A percentile compares a stretch with the other conserved stretches of the same genome.
phyloP scores from a whole-genome alignment of 1,140 invertebrate genomes.

The Teleopsis dalmanni region DNA sequence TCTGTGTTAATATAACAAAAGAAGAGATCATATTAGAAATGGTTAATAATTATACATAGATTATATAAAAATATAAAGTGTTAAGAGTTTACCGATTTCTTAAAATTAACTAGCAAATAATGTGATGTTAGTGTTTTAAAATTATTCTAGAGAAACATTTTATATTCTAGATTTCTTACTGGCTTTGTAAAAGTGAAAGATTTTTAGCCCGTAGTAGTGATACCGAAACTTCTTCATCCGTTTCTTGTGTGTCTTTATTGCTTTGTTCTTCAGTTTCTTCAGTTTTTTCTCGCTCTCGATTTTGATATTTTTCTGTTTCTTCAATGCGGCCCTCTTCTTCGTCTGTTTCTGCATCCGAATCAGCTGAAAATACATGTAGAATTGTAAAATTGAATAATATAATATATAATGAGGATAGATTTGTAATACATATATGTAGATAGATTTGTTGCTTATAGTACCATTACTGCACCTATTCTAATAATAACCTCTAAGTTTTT shows the following conservation, averaged over 20 bases:
- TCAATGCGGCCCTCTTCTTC: conserved; percentile 43
- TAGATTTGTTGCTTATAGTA: no score
- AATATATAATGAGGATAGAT: neutral
- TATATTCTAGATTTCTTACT: conserved; percentile 32
- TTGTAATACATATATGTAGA: no score
- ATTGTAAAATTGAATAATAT: neutral
- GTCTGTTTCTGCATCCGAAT: conserved; percentile 42
- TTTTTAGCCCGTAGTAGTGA: conserved; percentile 43
- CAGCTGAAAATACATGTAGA: conserved; percentile 18
- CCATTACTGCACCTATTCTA: no score
- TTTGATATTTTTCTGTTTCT: conserved; percentile 30
- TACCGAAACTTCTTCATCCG: conserved; percentile 40
- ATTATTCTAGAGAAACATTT: conserved; percentile 22
- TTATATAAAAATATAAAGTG: no score
- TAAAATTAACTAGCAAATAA: no score
- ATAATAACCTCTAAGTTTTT: no score
- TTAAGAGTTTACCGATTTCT: no score
- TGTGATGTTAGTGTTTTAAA: no score
- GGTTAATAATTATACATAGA: no score
- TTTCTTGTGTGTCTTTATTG: conserved; percentile 41
- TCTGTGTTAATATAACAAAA: conserved; percentile 59
- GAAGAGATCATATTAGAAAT: no score
- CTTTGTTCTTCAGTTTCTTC: conserved; percentile 39
- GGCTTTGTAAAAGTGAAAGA: conserved; percentile 41
- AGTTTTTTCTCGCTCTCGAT: conserved; percentile 38